phyloP scores from a whole-genome alignment of 2,888 invertebrate species.

The Agrotis segetum region DNA sequence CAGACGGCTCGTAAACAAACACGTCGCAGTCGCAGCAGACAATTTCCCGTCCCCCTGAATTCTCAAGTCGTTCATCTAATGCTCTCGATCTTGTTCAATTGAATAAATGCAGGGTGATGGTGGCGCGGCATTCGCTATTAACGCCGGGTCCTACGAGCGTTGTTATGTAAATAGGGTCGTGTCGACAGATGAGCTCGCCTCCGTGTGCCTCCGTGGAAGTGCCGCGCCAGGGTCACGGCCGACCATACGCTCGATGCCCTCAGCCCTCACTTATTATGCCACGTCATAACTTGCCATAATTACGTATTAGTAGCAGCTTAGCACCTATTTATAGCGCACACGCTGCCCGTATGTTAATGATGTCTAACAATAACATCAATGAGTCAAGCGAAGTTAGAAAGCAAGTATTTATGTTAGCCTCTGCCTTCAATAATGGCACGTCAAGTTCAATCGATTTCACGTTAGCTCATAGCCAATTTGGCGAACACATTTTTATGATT shows the following conservation, averaged over 20 bases:
- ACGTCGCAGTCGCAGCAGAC: slow-evolving; percentile 48
- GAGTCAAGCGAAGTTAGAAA: slow-evolving; percentile 31
- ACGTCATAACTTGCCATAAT: slow-evolving; percentile 64
- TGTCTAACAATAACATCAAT: slow-evolving; percentile 48
- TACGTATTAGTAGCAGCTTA: slow-evolving; percentile 53
- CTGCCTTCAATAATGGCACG: slow-evolving; percentile 60
- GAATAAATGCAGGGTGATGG: slow-evolving; percentile 84
- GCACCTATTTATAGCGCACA: slow-evolving; percentile 51
- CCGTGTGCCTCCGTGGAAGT: slow-evolving; percentile 57
- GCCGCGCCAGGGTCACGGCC: slow-evolving; percentile 72
- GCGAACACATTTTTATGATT: slow-evolving; percentile 79
- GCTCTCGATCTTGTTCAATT: slow-evolving; percentile 86
- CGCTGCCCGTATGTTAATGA: slow-evolving; percentile 49
- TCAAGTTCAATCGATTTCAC: slow-evolving; percentile 58
- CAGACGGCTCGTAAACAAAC: slow-evolving; percentile 50
- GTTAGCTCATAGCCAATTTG: slow-evolving; percentile 75
- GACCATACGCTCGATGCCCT: slow-evolving; percentile 69
- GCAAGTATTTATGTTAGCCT: slow-evolving; percentile 32
- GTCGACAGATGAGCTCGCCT: slow-evolving; percentile 64
- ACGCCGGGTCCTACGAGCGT: slow-evolving; percentile 74
- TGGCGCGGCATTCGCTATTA: slow-evolving; percentile 72
- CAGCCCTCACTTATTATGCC: slow-evolving; percentile 62
- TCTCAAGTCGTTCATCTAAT: slow-evolving; percentile 82
- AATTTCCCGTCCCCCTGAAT: slow-evolving; percentile 67
- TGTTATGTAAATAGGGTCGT: slow-evolving; percentile 83